Evolutionary conservation across 1,140 invertebrate species (phyloP).

Genomic region (Drosophila biarmipes): DNA sequence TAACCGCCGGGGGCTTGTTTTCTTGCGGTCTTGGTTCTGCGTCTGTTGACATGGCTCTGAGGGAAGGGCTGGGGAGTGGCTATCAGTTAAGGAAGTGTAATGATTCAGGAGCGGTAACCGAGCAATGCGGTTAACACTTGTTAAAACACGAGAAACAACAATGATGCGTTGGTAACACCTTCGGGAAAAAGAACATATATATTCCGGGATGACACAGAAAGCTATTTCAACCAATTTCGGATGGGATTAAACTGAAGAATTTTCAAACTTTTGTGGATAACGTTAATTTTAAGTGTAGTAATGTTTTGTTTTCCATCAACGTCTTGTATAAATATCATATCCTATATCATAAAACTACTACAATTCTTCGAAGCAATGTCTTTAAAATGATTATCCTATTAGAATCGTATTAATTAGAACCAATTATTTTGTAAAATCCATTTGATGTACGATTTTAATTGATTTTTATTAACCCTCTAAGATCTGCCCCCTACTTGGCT

Average conservation of each 20-base stretch:
- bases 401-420: too few species aligned
- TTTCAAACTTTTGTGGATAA: too few species aligned
- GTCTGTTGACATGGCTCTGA: neutral
- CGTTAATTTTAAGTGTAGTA: too few species aligned
- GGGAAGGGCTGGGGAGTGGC: conserved; percentile 12
- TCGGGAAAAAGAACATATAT: neutral
- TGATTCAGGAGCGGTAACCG: neutral
- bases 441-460: too few species aligned
- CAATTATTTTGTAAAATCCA: too few species aligned
- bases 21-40: neutral
- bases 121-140: neutral
- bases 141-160: neutral
- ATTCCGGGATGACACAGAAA: neutral
- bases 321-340: too few species aligned
- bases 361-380: too few species aligned
- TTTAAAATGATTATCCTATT: too few species aligned
- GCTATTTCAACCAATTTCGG: too few species aligned
- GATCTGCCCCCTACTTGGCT: neutral
- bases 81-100: conserved; percentile 12
- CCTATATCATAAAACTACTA: too few species aligned
- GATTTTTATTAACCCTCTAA: neutral
- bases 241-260: too few species aligned
- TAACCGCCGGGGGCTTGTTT: neutral
- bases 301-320: too few species aligned
- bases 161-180: neutral